Conservation (phyloP, 2,113 vertebrate genomes). For the Cyanoderma ruficeps region DNA sequence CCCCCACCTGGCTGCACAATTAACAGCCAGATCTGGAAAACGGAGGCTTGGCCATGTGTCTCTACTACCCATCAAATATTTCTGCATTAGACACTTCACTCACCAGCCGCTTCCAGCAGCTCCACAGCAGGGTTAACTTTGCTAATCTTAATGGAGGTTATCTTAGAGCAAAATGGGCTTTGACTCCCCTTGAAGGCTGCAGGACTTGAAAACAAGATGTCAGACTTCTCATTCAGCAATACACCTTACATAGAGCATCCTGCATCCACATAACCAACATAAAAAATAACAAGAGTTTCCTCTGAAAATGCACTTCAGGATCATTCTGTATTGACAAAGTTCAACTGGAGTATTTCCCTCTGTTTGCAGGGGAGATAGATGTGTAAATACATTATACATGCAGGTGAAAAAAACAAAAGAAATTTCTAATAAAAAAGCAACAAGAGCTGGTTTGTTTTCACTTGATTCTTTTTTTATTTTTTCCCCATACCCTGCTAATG, state of each 20-base stretch:
- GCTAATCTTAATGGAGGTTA: constrained; percentile 9
- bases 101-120: not conserved
- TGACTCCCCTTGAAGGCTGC: not conserved
- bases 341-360: not conserved
- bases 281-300: not conserved
- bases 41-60: not conserved
- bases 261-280: not conserved
- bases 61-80: constrained; percentile 30
- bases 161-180: not conserved
- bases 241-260: not conserved
- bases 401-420: not conserved
- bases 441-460: not conserved
- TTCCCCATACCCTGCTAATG: not conserved
- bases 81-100: constrained; percentile 44
- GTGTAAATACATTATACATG: not conserved
- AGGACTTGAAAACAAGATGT: not conserved
- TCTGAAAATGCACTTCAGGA: not conserved
- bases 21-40: constrained; percentile 55
- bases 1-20: constrained; percentile 62
- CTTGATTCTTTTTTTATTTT: not conserved
- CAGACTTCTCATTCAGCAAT: not conserved
- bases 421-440: not conserved
- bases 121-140: not conserved
- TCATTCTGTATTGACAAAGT: not conserved
- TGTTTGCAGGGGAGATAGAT: not conserved